These are phyloP conservation scores for Urocitellus parryii DNA, from an alignment of 2,113 vertebrate species.

Conservation along the genomic window DNA sequence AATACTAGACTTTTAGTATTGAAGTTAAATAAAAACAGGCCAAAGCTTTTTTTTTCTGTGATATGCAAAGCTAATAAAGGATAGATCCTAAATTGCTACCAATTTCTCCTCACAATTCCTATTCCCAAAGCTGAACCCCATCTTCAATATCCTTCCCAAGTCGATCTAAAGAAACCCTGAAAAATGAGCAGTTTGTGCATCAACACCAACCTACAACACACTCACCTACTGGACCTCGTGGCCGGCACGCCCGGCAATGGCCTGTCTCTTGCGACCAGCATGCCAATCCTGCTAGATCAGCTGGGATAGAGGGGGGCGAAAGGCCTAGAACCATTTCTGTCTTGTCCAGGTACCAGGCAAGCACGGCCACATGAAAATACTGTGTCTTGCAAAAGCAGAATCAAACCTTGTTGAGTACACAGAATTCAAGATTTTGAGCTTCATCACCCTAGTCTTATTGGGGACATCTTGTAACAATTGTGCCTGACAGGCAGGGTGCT, in stretches of 20 bases:
- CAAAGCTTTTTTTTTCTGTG: slow-evolving; percentile 13
- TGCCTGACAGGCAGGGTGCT: too few relatives aligned
- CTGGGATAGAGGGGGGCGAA: too few relatives aligned
- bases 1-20: not conserved
- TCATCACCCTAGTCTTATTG: too few relatives aligned
- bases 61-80: slow-evolving; percentile 39
- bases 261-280: too few relatives aligned
- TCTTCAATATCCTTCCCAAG: not conserved
- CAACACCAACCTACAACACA: too few relatives aligned
- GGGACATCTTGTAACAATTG: too few relatives aligned
- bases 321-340: too few relatives aligned
- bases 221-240: too few relatives aligned
- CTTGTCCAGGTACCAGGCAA: too few relatives aligned
- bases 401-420: not conserved
- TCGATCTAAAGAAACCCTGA: not conserved
- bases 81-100: not conserved
- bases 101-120: not conserved
- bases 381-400: not conserved
- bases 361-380: not conserved
- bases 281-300: too few relatives aligned
- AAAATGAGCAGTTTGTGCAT: too few relatives aligned
- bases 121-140: not conserved
- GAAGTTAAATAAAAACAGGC: not conserved
- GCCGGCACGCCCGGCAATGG: too few relatives aligned
- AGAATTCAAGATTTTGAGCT: not conserved